Evolutionary conservation across 1,140 invertebrate species (phyloP), one percentile per base, ranked within the genome.

Genomic region (Chionoecetes opilio): DNA sequence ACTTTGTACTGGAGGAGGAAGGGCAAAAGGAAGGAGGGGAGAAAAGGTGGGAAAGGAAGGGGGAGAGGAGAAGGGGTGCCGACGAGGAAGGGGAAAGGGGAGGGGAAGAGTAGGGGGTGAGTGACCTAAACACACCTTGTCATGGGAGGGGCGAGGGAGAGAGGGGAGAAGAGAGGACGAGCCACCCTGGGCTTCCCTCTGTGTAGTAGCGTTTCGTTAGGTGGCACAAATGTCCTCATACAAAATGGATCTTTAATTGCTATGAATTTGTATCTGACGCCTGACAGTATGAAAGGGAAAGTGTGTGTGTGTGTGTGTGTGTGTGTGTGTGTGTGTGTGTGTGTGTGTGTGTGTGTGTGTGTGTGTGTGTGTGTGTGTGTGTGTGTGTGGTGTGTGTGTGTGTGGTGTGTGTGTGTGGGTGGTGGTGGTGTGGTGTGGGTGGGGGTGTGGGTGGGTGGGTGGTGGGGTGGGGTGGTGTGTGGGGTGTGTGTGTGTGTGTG

Each of bases 241-340:
- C 85, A 87, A 87, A 87, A 87, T 87, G 32, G 85, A 87, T 87
- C 85, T 6, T 32, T 87, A 87, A 87, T 87, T 87, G 85, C 17
- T 34, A 87, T 87, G 85, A 87, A 32, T 32, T 29, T 34, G 85
- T n/a, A 26, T 53, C 11, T 53, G 46, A 53, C 46, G 46, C 46
- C 11, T 53, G 46, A 53, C 46, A 53, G 46, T 9, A 53, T 53
- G 46, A 53, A 9, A 17, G 46, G 46, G 63, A n/a, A 26, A n/a
- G 63, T 75, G 63, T 75, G 63, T 75, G 63, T 75, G 63, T 75
- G 63, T 75, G 63, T 75, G 63, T 75, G 63, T 75, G 63, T 75
- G 63, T 75, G 63, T 75, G 63, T 75, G 63, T 75, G 63, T 75
- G 63, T 75, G 63, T 75, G 63, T 75, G 63, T 75, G 63, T 75